Percentiles rank a stretch among this genome's conserved stretches.
phyloP scores from a whole-genome alignment of 1,140 invertebrate species.

The Plodia interpunctella region DNA sequence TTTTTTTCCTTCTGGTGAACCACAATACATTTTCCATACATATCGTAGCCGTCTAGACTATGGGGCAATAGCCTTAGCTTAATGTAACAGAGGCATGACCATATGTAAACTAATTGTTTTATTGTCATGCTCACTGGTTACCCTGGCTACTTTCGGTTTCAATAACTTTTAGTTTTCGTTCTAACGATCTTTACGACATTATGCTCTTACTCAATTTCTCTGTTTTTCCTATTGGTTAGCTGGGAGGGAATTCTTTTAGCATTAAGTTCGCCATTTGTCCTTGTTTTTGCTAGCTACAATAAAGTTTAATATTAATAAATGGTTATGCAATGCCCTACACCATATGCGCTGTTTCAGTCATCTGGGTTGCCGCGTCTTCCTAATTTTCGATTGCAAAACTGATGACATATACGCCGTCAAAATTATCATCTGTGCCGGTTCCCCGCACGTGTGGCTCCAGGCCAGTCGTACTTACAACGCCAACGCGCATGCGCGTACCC shows the following conservation, averaged over 20 bases:
- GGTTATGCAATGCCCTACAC: not conserved
- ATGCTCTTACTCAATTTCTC: not conserved
- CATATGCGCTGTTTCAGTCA: not conserved
- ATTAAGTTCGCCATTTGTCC: no score
- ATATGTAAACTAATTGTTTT: constrained; percentile 1
- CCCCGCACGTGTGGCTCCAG: constrained; percentile 46
- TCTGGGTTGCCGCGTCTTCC: constrained; percentile 15
- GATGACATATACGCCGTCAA: constrained; percentile 29
- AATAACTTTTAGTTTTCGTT: not conserved
- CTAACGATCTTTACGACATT: not conserved
- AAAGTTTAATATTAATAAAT: no score
- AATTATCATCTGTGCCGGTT: constrained; percentile 42
- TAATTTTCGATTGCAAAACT: constrained; percentile 33
- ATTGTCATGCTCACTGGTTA: not conserved
- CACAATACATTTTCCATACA: no score
- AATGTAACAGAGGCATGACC: no score
- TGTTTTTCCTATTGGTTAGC: no score
- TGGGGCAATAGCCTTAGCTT: no score
- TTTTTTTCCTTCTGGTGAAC: no score
- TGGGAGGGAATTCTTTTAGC: no score
- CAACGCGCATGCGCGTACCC: constrained; percentile 47
- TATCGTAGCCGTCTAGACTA: no score
- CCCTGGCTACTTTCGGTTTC: not conserved
- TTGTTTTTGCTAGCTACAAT: no score
- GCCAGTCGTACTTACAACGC: constrained; percentile 17